These are phyloP conservation scores for Trematomus loennbergii DNA, from an alignment of 2,113 vertebrate genomes.

Conservation along the genomic window DNA sequence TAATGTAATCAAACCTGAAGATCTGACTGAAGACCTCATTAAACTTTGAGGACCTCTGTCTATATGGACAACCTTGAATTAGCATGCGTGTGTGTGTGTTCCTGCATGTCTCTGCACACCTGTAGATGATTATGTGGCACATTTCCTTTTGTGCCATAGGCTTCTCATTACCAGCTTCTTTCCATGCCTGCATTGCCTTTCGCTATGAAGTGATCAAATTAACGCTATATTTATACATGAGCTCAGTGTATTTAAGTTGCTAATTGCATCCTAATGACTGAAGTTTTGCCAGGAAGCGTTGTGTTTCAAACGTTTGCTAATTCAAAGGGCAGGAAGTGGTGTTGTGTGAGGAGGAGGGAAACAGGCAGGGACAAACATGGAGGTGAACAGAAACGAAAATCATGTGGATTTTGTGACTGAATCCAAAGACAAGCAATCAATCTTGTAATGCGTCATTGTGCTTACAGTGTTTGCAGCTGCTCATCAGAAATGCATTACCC, in stretches of 20 bases:
- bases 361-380: constrained; percentile 3
- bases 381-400: constrained; percentile 31
- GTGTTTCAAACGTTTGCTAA: constrained; percentile 48
- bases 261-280: constrained; percentile 72
- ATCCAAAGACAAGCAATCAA: not conserved
- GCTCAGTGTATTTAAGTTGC: constrained; percentile 56
- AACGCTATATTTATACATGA: constrained; percentile 69
- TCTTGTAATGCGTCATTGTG: constrained; percentile 7
- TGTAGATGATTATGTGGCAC: constrained; percentile 63
- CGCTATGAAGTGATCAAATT: constrained; percentile 65
- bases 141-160: constrained; percentile 64
- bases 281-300: constrained; percentile 68
- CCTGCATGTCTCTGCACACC: constrained; percentile 34
- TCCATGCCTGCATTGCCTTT: constrained; percentile 31
- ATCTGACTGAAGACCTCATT: constrained; percentile 10
- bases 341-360: constrained; percentile 19
- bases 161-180: constrained; percentile 64
- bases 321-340: constrained; percentile 61
- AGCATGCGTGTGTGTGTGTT: constrained; percentile 23
- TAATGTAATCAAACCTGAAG: not conserved
- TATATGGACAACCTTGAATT: constrained; percentile 1
- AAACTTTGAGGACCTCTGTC: constrained; percentile 11
- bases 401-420: constrained; percentile 2
- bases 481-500: constrained; percentile 33
- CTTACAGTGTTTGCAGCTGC: constrained; percentile 37